Percentiles rank a stretch among this genome's conserved stretches.
Conservation (phyloP, 2,797 vertebrate species). For the Sebastes cheni region DNA sequence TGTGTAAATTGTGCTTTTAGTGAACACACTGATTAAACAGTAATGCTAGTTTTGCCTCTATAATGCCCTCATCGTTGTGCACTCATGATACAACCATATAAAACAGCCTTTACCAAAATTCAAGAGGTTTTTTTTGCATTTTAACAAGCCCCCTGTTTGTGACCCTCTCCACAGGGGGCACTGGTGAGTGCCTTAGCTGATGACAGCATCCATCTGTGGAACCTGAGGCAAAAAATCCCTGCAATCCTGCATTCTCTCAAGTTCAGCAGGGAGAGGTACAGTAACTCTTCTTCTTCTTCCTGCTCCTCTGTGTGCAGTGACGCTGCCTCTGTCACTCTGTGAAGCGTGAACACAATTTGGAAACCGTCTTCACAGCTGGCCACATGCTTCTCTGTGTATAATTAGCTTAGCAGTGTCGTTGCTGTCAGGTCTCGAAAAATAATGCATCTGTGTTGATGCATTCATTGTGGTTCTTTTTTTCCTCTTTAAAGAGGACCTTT, state of each 20-base stretch:
- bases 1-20: slow-evolving; percentile 14
- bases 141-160: not conserved
- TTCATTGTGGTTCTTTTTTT: not conserved
- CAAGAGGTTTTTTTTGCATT: not conserved
- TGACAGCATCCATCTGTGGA: slow-evolving; percentile 98
- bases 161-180: slow-evolving; percentile 86
- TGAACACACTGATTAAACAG: slow-evolving; percentile 13
- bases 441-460: too few species aligned
- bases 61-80: not conserved
- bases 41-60: slow-evolving; percentile 13
- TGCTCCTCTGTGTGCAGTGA: not conserved
- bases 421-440: not conserved
- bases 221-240: slow-evolving; percentile 97
- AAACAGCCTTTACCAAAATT: not conserved
- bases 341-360: not conserved
- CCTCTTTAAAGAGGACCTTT: too few species aligned
- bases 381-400: not conserved
- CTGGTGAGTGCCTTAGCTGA: slow-evolving; percentile 99
- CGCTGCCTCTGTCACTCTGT: not conserved
- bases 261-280: slow-evolving; percentile 93
- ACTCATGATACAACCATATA: not conserved
- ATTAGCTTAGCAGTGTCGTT: not conserved
- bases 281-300: slow-evolving; percentile 41
- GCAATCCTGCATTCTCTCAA: slow-evolving; percentile 98
- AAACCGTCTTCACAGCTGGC: slow-evolving; percentile 7